A percentile compares a stretch with the other conserved stretches of the same genome.
phyloP scores from a whole-genome alignment of 2,888 invertebrate species.

The Ommatoiulus sabulosus region DNA sequence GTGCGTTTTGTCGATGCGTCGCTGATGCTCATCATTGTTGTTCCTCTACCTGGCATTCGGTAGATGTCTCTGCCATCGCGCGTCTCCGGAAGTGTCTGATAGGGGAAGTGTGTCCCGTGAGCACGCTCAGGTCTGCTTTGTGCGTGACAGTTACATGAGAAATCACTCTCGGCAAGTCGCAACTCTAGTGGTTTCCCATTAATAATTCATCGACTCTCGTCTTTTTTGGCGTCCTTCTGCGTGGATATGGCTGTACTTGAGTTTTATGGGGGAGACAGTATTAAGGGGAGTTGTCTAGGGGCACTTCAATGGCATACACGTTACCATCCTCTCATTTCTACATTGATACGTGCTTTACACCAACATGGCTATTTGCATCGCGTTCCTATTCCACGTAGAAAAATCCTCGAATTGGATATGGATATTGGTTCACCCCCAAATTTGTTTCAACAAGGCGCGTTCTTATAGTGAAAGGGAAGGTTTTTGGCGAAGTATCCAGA shows the following conservation, averaged over 20 bases:
- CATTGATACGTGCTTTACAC: neutral
- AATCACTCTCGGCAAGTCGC: slow-evolving; percentile 43
- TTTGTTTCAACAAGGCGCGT: neutral
- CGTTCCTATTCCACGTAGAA: neutral
- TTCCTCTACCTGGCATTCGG: neutral
- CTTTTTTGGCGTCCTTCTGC: neutral
- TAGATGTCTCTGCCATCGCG: neutral
- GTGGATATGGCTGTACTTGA: neutral
- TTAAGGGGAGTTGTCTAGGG: neutral
- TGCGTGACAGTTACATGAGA: slow-evolving; percentile 48
- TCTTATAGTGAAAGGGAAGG: neutral
- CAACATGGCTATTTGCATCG: neutral
- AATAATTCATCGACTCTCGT: slow-evolving; percentile 39
- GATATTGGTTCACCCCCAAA: neutral
- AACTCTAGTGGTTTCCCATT: slow-evolving; percentile 48
- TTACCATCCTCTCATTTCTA: slow-evolving; percentile 1
- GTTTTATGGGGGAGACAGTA: neutral
- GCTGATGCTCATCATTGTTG: neutral
- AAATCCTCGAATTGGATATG: neutral
- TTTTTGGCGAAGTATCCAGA: neutral
- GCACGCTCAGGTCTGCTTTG: slow-evolving; percentile 10
- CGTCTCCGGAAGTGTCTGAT: slow-evolving; percentile 22
- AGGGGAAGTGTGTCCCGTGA: neutral
- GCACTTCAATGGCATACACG: neutral
- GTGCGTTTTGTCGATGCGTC: neutral